phyloP scores from a whole-genome alignment of 2,113 vertebrate species.

The Sminthopsis crassicaudata region DNA sequence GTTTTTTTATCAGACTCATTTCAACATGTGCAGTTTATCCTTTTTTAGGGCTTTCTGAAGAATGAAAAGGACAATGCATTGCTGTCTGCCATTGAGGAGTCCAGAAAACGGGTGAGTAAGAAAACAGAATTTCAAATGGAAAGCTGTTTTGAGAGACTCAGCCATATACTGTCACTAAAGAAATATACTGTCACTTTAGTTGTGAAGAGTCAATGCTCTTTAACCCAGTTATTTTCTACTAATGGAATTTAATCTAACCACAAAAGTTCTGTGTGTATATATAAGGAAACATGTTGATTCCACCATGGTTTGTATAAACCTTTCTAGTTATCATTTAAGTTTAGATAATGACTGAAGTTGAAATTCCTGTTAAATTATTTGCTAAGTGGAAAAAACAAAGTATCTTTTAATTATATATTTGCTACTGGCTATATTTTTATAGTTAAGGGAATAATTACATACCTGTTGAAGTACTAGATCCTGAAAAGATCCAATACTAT shows the following conservation, averaged over 20 bases:
- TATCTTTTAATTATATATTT: slow-evolving; percentile 16
- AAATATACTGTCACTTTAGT: background rate
- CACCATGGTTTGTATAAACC: background rate
- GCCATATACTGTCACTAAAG: background rate
- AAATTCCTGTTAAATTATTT: slow-evolving; percentile 28
- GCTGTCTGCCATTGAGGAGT: slow-evolving; percentile 97
- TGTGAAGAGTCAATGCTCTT: background rate
- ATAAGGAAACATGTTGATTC: background rate
- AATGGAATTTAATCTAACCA: background rate
- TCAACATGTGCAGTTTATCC: slow-evolving; percentile 41
- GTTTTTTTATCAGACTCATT: slow-evolving; percentile 38
- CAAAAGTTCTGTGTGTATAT: background rate
- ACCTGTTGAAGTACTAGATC: slow-evolving; percentile 33
- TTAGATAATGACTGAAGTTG: background rate
- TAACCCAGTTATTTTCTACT: background rate
- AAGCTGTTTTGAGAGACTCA: background rate
- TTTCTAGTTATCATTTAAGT: background rate
- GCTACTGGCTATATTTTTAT: background rate
- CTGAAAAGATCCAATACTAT: background rate
- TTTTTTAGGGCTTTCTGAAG: slow-evolving; percentile 95
- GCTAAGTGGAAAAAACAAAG: slow-evolving; percentile 27
- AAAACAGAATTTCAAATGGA: too few species aligned
- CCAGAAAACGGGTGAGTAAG: slow-evolving; percentile 94
- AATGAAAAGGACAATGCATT: slow-evolving; percentile 98
- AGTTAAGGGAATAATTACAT: slow-evolving; percentile 16